phyloP scores from a whole-genome alignment of 2,888 invertebrate species.

The Sinodicranocentrus sp. region DNA sequence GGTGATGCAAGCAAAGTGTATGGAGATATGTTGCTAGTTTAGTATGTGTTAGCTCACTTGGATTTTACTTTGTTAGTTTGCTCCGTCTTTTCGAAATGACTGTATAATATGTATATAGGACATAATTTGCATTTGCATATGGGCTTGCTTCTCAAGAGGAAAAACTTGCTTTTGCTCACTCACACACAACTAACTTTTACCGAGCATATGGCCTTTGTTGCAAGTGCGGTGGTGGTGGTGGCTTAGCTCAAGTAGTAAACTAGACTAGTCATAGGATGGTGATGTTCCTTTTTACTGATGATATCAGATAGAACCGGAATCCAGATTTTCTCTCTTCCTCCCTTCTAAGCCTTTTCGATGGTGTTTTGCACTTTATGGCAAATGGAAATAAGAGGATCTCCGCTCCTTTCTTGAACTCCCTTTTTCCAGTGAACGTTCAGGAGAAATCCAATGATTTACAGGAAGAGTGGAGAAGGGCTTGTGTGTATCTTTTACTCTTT shows the following conservation, averaged over 20 bases:
- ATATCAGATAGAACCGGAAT: constrained; percentile 51
- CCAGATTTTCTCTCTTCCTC: constrained; percentile 55
- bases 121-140: constrained; percentile 64
- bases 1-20: constrained; percentile 34
- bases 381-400: constrained; percentile 47
- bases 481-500: too few species aligned
- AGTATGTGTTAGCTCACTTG: constrained; percentile 28
- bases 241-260: constrained; percentile 40
- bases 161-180: constrained; percentile 36
- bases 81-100: constrained; percentile 31
- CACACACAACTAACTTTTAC: too few species aligned
- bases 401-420: neutral
- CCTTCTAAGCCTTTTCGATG: constrained; percentile 24
- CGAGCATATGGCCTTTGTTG: constrained; percentile 56
- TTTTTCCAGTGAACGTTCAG: neutral
- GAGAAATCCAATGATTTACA: too few species aligned
- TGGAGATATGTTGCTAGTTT: constrained; percentile 32
- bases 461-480: too few species aligned
- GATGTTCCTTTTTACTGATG: constrained; percentile 39
- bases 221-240: constrained; percentile 19
- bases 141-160: constrained; percentile 40
- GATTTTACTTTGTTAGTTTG: constrained; percentile 1
- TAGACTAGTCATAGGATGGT: neutral
- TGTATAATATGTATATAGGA: constrained; percentile 57
- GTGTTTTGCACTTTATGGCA: constrained; percentile 48